These are phyloP conservation scores for Aphis craccivora DNA, from an alignment of 1,140 invertebrate genomes.

Conservation along the genomic window DNA sequence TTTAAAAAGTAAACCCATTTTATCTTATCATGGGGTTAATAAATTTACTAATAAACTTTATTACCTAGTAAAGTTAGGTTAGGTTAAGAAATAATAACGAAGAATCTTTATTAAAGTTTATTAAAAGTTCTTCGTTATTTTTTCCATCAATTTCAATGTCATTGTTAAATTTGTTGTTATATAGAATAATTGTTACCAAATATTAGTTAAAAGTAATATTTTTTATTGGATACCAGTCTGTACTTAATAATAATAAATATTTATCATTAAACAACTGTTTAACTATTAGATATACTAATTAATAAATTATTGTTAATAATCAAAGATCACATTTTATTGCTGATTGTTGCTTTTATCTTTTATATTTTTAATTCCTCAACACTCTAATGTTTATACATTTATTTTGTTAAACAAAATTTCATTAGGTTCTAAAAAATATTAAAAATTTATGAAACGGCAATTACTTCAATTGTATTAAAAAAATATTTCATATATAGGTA, in stretches of 20 bases:
- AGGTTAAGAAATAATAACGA: too few species aligned
- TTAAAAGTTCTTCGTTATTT: background rate
- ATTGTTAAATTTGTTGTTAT: background rate
- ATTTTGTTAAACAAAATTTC: background rate
- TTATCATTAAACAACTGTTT: background rate
- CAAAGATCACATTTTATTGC: background rate
- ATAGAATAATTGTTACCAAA: background rate
- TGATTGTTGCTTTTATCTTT: background rate
- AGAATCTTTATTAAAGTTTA: background rate
- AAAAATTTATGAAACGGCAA: background rate
- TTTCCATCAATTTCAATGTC: background rate
- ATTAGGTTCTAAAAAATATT: background rate
- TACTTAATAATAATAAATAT: background rate
- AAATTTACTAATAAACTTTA: background rate
- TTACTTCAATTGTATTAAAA: background rate
- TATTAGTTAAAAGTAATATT: background rate
- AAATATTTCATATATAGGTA: background rate
- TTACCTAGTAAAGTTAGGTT: too few species aligned
- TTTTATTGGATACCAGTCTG: background rate
- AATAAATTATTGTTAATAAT: background rate
- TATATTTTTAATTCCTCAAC: background rate
- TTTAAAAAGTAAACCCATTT: background rate
- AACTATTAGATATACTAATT: background rate
- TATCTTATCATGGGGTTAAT: background rate
- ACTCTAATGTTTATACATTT: background rate